Conservation (phyloP, 2,113 vertebrate species). For the Eclectus roratus region DNA sequence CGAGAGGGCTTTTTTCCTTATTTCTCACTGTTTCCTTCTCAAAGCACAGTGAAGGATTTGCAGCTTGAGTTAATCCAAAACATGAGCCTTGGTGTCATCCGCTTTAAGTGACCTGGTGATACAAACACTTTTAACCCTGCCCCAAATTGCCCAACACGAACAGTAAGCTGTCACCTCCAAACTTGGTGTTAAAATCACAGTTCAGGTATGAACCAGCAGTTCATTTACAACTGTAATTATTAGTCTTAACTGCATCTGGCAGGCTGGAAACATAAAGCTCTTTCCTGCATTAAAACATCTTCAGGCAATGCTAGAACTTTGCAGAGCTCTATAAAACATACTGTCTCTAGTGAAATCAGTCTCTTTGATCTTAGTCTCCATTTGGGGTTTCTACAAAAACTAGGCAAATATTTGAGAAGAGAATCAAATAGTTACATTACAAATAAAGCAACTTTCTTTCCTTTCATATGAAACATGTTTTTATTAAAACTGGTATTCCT, state of each 20-base stretch:
- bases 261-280: not conserved
- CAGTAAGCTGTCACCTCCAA: not conserved
- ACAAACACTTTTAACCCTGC: not conserved
- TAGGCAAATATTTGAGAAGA: not conserved
- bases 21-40: not conserved
- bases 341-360: conserved; percentile 23
- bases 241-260: conserved; percentile 51
- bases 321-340: not conserved
- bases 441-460: not conserved
- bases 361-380: conserved; percentile 23
- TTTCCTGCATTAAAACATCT: conserved; percentile 44
- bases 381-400: conserved; percentile 14
- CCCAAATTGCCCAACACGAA: not conserved
- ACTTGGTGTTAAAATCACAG: conserved; percentile 20
- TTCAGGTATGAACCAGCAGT: conserved; percentile 31
- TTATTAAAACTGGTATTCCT: not conserved
- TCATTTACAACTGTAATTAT: conserved; percentile 50
- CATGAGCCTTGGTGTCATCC: not conserved
- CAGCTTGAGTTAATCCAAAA: not conserved
- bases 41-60: not conserved
- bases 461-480: not conserved
- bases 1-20: not conserved
- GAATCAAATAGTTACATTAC: not conserved
- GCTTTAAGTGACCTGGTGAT: not conserved
- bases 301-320: conserved; percentile 8